Percentiles rank a stretch among this genome's conserved stretches.
Conservation (phyloP, 1,140 invertebrate species). For the Diplogasteroides magnus region DNA sequence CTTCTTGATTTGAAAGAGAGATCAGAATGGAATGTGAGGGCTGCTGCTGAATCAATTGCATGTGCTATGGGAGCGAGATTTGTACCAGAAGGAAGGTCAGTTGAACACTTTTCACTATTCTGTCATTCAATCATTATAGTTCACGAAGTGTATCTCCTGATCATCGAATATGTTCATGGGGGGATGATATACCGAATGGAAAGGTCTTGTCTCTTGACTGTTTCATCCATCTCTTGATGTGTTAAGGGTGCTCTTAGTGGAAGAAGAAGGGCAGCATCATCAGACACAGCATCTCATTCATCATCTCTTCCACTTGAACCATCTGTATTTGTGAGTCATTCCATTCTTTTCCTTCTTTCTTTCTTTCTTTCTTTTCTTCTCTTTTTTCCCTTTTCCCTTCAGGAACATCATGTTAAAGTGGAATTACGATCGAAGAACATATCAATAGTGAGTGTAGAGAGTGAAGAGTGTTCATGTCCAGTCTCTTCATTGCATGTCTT, state of each 20-base stretch:
- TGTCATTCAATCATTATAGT: not conserved
- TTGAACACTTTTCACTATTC: not conserved
- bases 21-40: constrained; percentile 10
- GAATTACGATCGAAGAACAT: too few relatives aligned
- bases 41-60: constrained; percentile 12
- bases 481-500: too few relatives aligned
- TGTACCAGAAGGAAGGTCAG: not conserved
- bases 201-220: too few relatives aligned
- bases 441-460: too few relatives aligned
- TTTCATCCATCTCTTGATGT: too few relatives aligned
- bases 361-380: not conserved
- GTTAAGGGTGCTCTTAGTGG: too few relatives aligned
- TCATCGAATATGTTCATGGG: not conserved
- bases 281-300: not conserved
- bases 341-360: too few relatives aligned
- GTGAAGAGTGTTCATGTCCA: not conserved
- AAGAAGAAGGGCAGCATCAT: not conserved
- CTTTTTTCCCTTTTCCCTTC: constrained; percentile 2
- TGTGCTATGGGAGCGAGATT: constrained; percentile 10
- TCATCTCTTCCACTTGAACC: constrained; percentile 6
- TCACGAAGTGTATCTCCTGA: constrained; percentile 13
- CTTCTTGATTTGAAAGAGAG: constrained; percentile 6
- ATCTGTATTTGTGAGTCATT: constrained; percentile 11
- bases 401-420: not conserved
- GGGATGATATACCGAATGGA: not conserved